Base-by-base conservation (phyloP, 2,113 vertebrate species). In the Scopus umbretta region DNA sequence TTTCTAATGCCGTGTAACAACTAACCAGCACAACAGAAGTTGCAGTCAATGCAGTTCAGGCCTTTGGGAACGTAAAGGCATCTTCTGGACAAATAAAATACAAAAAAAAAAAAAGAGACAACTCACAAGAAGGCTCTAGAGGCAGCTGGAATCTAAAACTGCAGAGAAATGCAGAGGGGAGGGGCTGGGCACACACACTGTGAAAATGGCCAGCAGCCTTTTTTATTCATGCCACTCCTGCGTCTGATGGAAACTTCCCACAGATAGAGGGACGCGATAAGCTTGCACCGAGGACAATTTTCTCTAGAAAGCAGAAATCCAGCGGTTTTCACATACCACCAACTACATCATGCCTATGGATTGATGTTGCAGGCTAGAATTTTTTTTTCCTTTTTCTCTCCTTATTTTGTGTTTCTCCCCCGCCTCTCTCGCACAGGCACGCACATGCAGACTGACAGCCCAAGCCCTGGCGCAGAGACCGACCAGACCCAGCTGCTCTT, bases 11-110 rank as follows among this genome's bases (percentile, higher is more conserved):
- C 0, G 0, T 32, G 38, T 76, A 85, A 73, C 53, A 88, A 9
- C 56, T 42, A 66, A 66, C 34, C 29, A 38, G 32, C 52, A 34
- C 34, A 80, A 65, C 40, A 92, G 86, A 88, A 79, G 83, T 20
- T 70, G 42, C 53, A 73, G 71, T 65, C 62, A 17, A 10, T 62
- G 62, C 34, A 45, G 27, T 43, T 94, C 53, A 42, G 74, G 25
- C 78, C 70, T 95, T 58, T 62, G 92, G 91, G 91, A 87, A 47
- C 3, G 5, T 30, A 53, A 92, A 85, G 78, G 73, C 86, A 55
- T 79, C 73, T 95, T 92, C 78, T 72, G 32, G 29, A 88, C 88
- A 96, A 96, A 91, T 88, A 90, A 95, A 88, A n/a, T n/a, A 50
- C 9, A 40, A 72, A 96, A 92, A 9, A 42, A 72, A 96, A 92